Conservation (phyloP, 2,797 vertebrate species). For the Tokudaia muenninki region DNA sequence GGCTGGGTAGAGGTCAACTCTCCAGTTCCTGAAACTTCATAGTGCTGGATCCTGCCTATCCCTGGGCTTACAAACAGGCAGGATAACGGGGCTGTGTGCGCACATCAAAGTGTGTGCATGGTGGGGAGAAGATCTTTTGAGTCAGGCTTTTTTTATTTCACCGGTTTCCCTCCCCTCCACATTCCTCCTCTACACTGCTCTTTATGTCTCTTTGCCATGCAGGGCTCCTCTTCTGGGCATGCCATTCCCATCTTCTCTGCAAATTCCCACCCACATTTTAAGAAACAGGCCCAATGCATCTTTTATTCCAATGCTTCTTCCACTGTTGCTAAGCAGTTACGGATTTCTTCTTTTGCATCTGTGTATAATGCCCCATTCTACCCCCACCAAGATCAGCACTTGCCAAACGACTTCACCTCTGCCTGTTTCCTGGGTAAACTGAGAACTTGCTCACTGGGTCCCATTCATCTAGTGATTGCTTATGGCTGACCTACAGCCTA, state of each 20-base stretch:
- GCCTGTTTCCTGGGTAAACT: neutral
- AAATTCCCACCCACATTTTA: neutral
- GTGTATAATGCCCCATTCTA: accelerated
- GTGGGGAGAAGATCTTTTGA: neutral
- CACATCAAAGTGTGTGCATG: no score
- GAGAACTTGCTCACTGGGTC: neutral
- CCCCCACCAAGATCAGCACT: neutral
- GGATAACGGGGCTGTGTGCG: neutral
- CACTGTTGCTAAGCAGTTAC: accelerated
- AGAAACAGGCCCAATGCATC: neutral
- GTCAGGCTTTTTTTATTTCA: neutral
- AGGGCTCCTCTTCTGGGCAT: neutral
- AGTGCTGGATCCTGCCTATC: neutral
- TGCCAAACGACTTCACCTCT: accelerated
- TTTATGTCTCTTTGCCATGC: neutral
- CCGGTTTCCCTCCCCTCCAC: neutral
- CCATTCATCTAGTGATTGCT: neutral
- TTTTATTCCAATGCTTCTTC: neutral
- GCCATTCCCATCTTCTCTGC: neutral
- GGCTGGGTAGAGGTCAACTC: neutral
- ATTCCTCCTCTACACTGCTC: neutral
- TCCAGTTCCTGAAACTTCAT: neutral
- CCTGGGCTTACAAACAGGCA: neutral
- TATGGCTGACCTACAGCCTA: neutral
- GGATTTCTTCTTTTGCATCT: accelerated